Evolutionary conservation across 2,888 invertebrate species (phyloP), one percentile per base, ranked within the genome.

Genomic region (Pachliopta kotzebuea): DNA sequence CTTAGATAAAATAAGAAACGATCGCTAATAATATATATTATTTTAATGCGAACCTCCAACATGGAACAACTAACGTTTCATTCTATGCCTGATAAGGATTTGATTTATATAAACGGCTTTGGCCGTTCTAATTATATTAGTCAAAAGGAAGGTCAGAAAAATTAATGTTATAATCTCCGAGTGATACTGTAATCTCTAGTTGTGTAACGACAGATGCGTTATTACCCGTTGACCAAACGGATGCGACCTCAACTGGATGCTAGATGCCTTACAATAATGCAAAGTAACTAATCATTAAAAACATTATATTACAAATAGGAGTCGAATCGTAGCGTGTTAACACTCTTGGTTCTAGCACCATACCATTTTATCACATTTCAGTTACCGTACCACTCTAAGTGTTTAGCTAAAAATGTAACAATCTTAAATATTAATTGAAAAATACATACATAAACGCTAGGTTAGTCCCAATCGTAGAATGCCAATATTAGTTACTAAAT

Each of bases 401-500:
- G 88, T 92, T 92, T 90, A 89, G 91, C 89, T 92, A 92, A 91
- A 90, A 90, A 86, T 92, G 88, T 91, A 92, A 92, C 92, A 92
- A 90, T 89, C 90, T 91, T 92, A 92, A 86, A 85, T 79, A 81
- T 88, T 91, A 91, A 90, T 90, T 89, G 86, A 90, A 90, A 86
- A 90, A 85, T 87, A 88, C 86, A 87, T 89, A 88, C 86, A 87
- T 90, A 90, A 88, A 89, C 87, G 88, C 91, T 92, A 92, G 90
- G 92, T 92, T 92, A 92, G 92, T 92, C 92, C 92, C 92, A 91
- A 92, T 91, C 90, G 90, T 90, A 90, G 88, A 90, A 92, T 92
- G 92, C 92, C 91, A 90, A 91, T 91, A 90, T 90, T 87, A 88
- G 90, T 88, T 84, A 90, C 88, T 87, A 89, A 88, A 90, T 85